phyloP scores from a whole-genome alignment of 2,888 invertebrate species.

The Diachrysia chrysitis region DNA sequence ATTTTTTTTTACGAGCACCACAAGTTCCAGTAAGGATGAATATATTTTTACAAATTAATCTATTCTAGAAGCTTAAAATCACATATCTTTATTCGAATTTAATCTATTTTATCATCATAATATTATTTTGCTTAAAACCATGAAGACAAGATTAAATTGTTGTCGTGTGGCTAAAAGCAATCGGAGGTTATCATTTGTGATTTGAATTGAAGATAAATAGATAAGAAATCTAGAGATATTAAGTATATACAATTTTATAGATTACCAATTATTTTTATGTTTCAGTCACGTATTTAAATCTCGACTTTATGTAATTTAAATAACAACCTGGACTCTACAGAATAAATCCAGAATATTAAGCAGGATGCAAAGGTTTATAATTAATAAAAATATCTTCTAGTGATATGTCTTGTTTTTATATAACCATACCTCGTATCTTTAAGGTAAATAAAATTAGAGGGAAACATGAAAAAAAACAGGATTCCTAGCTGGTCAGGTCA shows the following conservation, averaged over 20 bases:
- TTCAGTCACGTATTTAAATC: neutral
- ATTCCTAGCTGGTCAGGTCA: too few species aligned
- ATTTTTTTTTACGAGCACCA: too few species aligned
- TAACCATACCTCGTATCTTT: too few species aligned
- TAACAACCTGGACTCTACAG: conserved; percentile 16
- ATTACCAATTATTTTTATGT: neutral
- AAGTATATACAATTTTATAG: neutral
- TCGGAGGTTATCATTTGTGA: neutral
- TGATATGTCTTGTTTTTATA: too few species aligned
- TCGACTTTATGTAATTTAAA: neutral
- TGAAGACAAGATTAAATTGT: neutral
- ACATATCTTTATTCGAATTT: neutral
- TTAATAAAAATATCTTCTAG: too few species aligned
- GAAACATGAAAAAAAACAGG: too few species aligned
- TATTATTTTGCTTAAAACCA: neutral
- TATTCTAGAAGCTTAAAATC: neutral
- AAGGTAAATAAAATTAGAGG: too few species aligned
- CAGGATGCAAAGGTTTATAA: neutral
- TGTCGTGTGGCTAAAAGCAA: neutral
- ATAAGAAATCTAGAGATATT: neutral
- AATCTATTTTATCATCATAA: neutral
- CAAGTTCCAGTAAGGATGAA: too few species aligned
- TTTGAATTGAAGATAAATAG: neutral
- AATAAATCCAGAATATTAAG: neutral
- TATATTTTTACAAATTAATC: neutral